A percentile compares a stretch with the other conserved stretches of the same genome.
Evolutionary conservation across 92 coral and sea anemone genomes (phyloP).

Genomic region (Zoanthus gigantus): DNA sequence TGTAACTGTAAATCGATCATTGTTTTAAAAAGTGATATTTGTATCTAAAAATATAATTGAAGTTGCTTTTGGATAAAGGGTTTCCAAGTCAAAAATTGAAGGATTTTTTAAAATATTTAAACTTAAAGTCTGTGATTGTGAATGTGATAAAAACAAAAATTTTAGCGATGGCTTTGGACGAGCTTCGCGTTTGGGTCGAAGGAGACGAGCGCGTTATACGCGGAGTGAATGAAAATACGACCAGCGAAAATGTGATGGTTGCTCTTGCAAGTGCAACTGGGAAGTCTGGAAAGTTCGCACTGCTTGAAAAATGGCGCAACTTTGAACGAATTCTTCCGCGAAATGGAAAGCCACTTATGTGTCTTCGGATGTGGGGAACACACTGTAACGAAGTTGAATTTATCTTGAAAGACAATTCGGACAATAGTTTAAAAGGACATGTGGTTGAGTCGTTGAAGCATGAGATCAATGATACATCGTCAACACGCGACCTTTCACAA

Average conservation of each 20-base stretch:
- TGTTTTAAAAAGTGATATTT: not conserved
- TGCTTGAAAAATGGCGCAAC: conserved; percentile 91
- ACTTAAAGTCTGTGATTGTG: not conserved
- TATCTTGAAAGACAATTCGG: conserved; percentile 67
- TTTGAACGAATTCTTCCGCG: conserved; percentile 89
- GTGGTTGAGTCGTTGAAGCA: conserved; percentile 28
- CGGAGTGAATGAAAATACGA: conserved; percentile 87
- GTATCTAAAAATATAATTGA: not conserved
- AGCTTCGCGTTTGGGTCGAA: conserved; percentile 86
- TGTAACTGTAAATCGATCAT: not conserved
- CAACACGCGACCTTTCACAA: conserved; percentile 54
- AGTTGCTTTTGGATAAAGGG: not conserved
- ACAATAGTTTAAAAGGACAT: not conserved
- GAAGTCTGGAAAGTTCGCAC: conserved; percentile 84
- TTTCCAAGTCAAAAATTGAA: not conserved
- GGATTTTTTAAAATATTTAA: not conserved
- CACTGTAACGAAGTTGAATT: conserved; percentile 70
- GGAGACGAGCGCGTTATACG: conserved; percentile 84
- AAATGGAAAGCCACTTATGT: conserved; percentile 80
- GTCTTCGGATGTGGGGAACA: conserved; percentile 79
- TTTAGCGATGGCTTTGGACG: conserved; percentile 56
- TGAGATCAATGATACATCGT: not conserved
- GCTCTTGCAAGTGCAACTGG: conserved; percentile 86
- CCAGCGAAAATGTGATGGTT: conserved; percentile 81
- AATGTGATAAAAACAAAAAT: conserved; percentile 1